Conservation (phyloP, 2,113 vertebrate genomes). For the Tragelaphus scriptus region DNA sequence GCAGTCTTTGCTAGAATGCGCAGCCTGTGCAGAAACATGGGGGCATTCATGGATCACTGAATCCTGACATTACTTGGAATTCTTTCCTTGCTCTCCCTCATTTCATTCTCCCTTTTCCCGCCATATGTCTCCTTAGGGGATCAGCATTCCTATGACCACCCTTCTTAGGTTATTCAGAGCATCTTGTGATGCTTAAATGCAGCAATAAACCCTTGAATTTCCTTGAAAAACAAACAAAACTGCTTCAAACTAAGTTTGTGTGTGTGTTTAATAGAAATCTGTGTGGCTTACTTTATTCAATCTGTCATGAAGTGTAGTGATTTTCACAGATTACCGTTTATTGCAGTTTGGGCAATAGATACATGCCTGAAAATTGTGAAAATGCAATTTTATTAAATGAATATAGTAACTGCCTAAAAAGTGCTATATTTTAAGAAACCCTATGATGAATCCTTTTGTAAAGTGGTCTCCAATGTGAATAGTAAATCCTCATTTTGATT, state of each 20-base stretch:
- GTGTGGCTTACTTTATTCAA: not conserved
- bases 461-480: not conserved
- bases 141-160: not conserved
- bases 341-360: not conserved
- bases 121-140: not conserved
- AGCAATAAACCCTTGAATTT: not conserved
- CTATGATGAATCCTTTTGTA: not conserved
- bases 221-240: not conserved
- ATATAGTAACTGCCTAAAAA: not conserved
- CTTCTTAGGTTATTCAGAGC: not conserved
- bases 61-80: not conserved
- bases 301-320: not conserved
- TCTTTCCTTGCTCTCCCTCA: not conserved
- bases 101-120: not conserved
- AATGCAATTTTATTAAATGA: not conserved
- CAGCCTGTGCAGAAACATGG: not conserved
- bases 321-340: not conserved
- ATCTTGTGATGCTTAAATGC: not conserved
- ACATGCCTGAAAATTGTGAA: not conserved
- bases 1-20: not conserved
- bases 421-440: not conserved
- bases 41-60: not conserved
- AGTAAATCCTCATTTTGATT: not conserved
- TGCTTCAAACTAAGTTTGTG: not conserved
- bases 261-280: not conserved